Evolutionary conservation across 2,113 vertebrate genomes (phyloP).

Genomic region (Sylvietta virens): DNA sequence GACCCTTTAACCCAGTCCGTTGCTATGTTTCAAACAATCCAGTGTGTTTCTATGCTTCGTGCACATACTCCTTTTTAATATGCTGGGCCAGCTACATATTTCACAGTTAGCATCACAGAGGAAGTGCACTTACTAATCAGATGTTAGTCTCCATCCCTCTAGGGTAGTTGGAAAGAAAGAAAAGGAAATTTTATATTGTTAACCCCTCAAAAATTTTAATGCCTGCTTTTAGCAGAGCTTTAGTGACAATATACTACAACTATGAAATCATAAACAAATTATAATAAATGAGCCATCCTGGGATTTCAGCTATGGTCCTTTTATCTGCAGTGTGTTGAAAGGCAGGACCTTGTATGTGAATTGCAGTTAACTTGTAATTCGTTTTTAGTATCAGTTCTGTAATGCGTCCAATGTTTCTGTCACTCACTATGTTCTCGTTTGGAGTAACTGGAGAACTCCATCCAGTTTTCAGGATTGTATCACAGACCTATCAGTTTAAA

Average conservation of each 20-base stretch:
- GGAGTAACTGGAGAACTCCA: background rate
- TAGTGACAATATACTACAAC: background rate
- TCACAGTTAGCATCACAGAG: slow-evolving; percentile 49
- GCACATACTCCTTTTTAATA: background rate
- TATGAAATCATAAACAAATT: background rate
- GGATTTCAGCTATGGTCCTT: background rate
- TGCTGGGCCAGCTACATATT: slow-evolving; percentile 34
- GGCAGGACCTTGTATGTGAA: background rate
- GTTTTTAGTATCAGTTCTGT: background rate
- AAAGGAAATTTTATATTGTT: background rate
- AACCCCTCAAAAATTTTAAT: background rate
- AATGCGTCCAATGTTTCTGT: background rate
- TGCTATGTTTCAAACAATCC: slow-evolving; percentile 52
- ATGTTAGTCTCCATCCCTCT: slow-evolving; percentile 12
- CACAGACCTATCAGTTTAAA: background rate
- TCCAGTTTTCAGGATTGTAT: background rate
- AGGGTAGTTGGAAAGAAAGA: background rate
- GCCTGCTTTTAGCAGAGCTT: background rate
- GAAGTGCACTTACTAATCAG: background rate
- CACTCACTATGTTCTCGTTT: background rate
- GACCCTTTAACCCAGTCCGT: background rate
- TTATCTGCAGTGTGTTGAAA: background rate
- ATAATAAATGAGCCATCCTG: background rate
- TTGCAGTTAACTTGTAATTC: background rate
- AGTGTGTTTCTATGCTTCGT: slow-evolving; percentile 24